Evolutionary conservation across 2,888 invertebrate genomes (phyloP), one percentile per base, ranked within the genome.

Genomic region (Euplagia quadripunctaria): DNA sequence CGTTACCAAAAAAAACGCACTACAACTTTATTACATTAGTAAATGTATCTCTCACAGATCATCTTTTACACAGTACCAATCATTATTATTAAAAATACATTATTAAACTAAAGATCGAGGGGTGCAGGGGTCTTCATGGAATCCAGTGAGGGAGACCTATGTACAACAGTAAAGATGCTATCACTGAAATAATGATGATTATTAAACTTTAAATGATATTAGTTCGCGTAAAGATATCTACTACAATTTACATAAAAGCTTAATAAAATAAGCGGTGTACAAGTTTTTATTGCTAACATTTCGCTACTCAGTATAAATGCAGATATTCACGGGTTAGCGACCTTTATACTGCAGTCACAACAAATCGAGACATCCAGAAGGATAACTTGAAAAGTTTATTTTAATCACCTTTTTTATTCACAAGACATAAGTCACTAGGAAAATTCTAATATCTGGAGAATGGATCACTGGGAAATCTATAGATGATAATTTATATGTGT

Each of bases 281-380:
- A 78, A 75, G 79, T 83, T 85, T 82, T 82, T 83, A 85, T 81
- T 76, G 75, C 77, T 74, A 80, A 71, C 73, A 71, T 76, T 81
- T 77, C 76, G 72, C 76, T 79, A 76, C 79, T 79, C 73, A 75
- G 76, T 77, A 75, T 77, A 73, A 81, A 84, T 85, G 82, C 79
- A 80, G 80, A 82, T 83, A 78, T 78, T 77, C 74, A 74, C 72
- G 68, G 82, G 83, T 80, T 77, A 58, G 52, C 58, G 79, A 85
- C 79, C 84, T 77, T 61, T 72, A 65, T 71, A 79, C 71, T 79
- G 79, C 78, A 81, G 69, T 63, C 43, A 41, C 68, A 31, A 41
- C 64, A 42, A 16, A 14, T 52, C 68, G 43, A 66, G 61, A 41
- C 14, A 49, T 1, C 17, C 31, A 82, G 83, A 80, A 81, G 80